A percentile compares a stretch with the other conserved stretches of the same genome.
phyloP scores from a whole-genome alignment of 2,797 vertebrate genomes.

The Peromyscus nudipes region DNA sequence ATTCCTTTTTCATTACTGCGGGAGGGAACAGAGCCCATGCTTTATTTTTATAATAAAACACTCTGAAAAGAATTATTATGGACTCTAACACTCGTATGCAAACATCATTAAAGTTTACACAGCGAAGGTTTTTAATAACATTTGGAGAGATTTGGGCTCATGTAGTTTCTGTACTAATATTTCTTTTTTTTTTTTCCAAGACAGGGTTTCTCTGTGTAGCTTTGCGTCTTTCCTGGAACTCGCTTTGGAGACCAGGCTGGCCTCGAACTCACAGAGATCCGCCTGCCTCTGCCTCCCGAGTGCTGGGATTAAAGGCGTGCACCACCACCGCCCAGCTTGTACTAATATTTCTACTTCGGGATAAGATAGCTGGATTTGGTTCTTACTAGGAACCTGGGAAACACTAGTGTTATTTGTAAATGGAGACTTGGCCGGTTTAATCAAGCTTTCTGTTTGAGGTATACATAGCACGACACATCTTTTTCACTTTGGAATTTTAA shows the following conservation, averaged over 20 bases:
- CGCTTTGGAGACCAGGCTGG: too few relatives aligned
- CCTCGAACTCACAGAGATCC: too few relatives aligned
- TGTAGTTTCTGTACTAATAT: slow-evolving; percentile 51
- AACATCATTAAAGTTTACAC: slow-evolving; percentile 78
- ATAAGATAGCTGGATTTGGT: slow-evolving; percentile 38
- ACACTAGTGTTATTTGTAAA: slow-evolving; percentile 20
- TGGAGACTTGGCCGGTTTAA: slow-evolving; percentile 53
- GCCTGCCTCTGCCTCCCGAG: too few relatives aligned
- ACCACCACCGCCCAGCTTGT: not conserved
- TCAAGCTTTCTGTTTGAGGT: slow-evolving; percentile 22
- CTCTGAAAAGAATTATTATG: slow-evolving; percentile 74
- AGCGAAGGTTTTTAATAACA: slow-evolving; percentile 66
- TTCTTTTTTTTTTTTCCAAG: not conserved
- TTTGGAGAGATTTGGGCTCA: slow-evolving; percentile 35
- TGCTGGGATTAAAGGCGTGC: too few relatives aligned
- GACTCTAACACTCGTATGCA: slow-evolving; percentile 45
- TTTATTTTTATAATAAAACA: slow-evolving; percentile 80
- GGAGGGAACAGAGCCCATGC: slow-evolving; percentile 50
- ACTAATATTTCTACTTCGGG: slow-evolving; percentile 57
- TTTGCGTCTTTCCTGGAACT: too few relatives aligned
- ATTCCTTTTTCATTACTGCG: slow-evolving; percentile 69
- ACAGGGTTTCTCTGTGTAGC: too few relatives aligned
- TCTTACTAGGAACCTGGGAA: not conserved
- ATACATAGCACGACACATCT: not conserved
- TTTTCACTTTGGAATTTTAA: slow-evolving; percentile 23